Base-by-base conservation (phyloP, 2,797 vertebrate species). In the Ceryle rudis region DNA sequence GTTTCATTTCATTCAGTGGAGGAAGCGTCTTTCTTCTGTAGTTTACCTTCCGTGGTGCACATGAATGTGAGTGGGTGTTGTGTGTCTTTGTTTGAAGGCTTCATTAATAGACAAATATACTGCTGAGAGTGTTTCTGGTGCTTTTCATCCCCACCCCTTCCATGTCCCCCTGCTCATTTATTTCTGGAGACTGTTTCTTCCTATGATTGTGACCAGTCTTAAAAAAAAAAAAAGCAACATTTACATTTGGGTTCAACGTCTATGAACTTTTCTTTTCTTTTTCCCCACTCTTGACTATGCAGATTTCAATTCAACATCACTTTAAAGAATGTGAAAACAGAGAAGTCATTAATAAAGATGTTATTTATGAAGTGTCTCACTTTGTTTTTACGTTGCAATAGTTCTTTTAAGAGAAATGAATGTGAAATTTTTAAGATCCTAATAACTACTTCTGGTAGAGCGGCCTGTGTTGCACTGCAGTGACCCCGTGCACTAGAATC, bases 321-420 rank as follows among this genome's bases (percentile, higher is more conserved):
- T 90, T 90, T 46, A 93, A 95, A 86, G 89, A 95, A 93, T 86
- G 86, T 97, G 94, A 92, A 90, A 90, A 94, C 14, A 93, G 67
- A 95, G 87, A 95, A 60, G 35, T 86, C 41, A 21, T 95, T 78
- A 94, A 91, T 96, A 96, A 97, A 95, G 74, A 62, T 79, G 33
- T 93, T 86, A 83, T 94, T 94, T 92, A 93, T 93, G n/a, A 95
- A 77, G 54, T 17, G 87, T 95, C 78, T 96, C 64, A 14, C 33
- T 77, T 86, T 91, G 65, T 6, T 95, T 90, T 90, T 94, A 41
- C 72, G 51, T 79, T 9, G 2, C 44, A 78, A 14, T 14, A 62
- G 31, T 52, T 91, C 55, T 60, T 62, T 78, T 57, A 67, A 61
- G 44, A 52, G 5, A 90, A 55, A 74, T 11, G 2, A 91, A 33